Evolutionary conservation across 2,797 vertebrate species (phyloP).

Genomic region (Sebastiscus tertius): DNA sequence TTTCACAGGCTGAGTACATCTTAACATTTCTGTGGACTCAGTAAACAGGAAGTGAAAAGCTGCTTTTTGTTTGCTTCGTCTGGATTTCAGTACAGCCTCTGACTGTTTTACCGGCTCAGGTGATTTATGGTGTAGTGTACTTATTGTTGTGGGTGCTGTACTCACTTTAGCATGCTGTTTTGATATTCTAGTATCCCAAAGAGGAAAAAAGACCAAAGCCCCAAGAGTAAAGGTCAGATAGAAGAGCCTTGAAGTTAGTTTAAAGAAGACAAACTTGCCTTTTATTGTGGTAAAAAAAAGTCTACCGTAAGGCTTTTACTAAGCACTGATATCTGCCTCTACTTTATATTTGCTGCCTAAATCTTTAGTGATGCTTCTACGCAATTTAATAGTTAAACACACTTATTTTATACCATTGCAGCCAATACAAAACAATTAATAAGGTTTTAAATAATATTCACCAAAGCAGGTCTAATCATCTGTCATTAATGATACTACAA

Average conservation of each 20-base stretch:
- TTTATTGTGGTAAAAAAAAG: background rate
- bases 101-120: slow-evolving; percentile 22
- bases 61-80: slow-evolving; percentile 38
- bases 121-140: slow-evolving; percentile 25
- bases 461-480: background rate
- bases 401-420: background rate
- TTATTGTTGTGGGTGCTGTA: background rate
- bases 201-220: background rate
- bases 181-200: background rate
- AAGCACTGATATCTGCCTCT: background rate
- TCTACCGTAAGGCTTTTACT: background rate
- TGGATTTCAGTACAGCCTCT: slow-evolving; percentile 22
- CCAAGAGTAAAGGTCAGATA: background rate
- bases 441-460: background rate
- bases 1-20: background rate
- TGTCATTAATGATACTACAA: background rate
- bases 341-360: background rate
- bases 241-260: background rate
- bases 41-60: slow-evolving; percentile 31
- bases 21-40: slow-evolving; percentile 13
- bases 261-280: background rate
- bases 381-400: background rate
- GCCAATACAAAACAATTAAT: background rate
- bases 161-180: background rate
- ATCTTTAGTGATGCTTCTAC: background rate